These are phyloP conservation scores for Pseudochirops corinnae DNA, from an alignment of 2,797 vertebrate genomes.

Conservation along the genomic window DNA sequence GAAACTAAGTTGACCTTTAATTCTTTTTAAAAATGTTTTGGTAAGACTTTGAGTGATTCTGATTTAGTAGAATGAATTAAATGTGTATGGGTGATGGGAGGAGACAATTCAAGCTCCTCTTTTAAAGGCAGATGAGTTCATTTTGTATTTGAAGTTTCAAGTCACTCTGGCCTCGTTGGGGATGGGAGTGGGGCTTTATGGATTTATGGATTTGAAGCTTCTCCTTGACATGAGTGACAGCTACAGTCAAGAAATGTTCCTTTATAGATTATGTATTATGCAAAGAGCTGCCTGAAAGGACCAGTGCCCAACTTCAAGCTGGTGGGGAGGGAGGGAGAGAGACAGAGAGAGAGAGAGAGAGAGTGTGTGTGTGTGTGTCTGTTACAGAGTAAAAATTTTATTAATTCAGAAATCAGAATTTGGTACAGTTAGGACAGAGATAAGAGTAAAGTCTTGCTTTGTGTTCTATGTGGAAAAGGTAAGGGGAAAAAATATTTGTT, in stretches of 20 bases:
- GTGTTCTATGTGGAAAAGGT: neutral
- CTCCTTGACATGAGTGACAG: neutral
- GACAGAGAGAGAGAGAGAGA: too few species aligned
- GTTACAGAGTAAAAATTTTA: neutral
- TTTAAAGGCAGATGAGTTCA: neutral
- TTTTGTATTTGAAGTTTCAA: neutral
- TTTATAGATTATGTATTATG: neutral
- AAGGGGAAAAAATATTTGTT: neutral
- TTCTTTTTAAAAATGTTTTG: neutral
- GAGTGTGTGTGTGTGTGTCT: accelerated
- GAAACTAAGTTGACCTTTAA: neutral
- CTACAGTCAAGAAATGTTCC: neutral
- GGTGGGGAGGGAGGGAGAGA: too few species aligned
- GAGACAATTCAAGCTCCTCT: neutral
- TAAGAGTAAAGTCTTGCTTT: neutral
- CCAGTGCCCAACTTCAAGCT: neutral
- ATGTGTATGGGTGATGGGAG: neutral
- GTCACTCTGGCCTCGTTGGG: neutral
- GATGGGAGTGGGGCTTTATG: neutral
- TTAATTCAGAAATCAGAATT: neutral
- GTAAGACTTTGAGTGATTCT: neutral
- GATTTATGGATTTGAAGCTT: neutral
- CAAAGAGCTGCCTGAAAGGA: neutral
- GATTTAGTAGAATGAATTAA: neutral
- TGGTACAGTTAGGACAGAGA: neutral